These are phyloP conservation scores for Drosophila rubida DNA, from an alignment of 2,888 invertebrate species.

Conservation along the genomic window DNA sequence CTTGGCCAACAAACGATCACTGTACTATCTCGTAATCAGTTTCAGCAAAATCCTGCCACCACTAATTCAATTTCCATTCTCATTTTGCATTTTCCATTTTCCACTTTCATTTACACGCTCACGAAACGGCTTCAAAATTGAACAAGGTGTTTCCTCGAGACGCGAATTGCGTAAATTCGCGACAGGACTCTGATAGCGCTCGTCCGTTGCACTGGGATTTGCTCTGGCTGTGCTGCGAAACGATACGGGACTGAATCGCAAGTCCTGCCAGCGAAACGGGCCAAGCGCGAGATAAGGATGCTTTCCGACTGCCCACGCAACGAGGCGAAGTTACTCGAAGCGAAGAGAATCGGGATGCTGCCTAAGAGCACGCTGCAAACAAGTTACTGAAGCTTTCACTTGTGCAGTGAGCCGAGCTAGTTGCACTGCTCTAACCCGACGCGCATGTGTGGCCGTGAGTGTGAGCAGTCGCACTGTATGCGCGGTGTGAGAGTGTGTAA, in stretches of 20 bases:
- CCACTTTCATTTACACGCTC: slow-evolving; percentile 6
- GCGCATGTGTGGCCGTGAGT: background rate
- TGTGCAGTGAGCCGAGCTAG: slow-evolving; percentile 22
- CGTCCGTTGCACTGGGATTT: slow-evolving; percentile 47
- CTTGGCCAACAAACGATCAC: background rate
- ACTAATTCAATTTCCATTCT: slow-evolving; percentile 24
- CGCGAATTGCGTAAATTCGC: slow-evolving; percentile 35
- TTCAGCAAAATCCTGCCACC: slow-evolving; percentile 6
- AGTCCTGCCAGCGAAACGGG: slow-evolving; percentile 43
- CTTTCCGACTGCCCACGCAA: slow-evolving; percentile 29
- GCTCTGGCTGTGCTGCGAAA: slow-evolving; percentile 64
- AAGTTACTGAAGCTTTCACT: slow-evolving; percentile 39
- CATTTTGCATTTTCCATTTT: slow-evolving; percentile 4
- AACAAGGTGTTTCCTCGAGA: slow-evolving; percentile 15
- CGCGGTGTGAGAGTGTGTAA: slow-evolving; percentile 21
- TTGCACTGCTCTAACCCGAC: slow-evolving; percentile 31
- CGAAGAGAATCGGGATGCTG: slow-evolving; percentile 47
- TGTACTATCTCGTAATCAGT: slow-evolving; percentile 3
- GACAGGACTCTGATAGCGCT: slow-evolving; percentile 5
- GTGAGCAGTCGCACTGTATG: slow-evolving; percentile 34
- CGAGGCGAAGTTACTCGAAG: too few relatives aligned
- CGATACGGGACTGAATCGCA: slow-evolving; percentile 57
- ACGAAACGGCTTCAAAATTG: slow-evolving; percentile 9
- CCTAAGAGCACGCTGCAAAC: slow-evolving; percentile 44
- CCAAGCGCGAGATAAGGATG: slow-evolving; percentile 43